Percentiles rank a stretch among this genome's conserved stretches.
These are phyloP conservation scores for Drosophila niveifrons DNA, from an alignment of 2,888 invertebrate species.

Conservation along the genomic window DNA sequence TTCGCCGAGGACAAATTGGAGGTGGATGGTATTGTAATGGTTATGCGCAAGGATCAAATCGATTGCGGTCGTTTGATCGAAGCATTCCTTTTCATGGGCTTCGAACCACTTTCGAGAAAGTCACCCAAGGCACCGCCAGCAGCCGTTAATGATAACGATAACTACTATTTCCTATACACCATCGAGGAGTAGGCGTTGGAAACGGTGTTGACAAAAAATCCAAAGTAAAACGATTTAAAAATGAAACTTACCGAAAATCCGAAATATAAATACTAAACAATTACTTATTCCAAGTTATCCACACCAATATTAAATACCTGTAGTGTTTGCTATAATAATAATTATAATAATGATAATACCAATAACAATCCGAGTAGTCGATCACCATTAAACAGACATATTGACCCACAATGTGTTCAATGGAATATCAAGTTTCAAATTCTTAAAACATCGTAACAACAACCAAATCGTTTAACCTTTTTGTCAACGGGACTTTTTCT, in stretches of 20 bases:
- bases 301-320: conserved; percentile 23
- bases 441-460: conserved; percentile 29
- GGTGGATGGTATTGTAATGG: conserved; percentile 91
- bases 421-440: conserved; percentile 34
- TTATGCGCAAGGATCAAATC: conserved; percentile 92
- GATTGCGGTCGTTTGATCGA: conserved; percentile 95
- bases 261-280: conserved; percentile 3
- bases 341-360: conserved; percentile 11
- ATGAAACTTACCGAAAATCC: conserved; percentile 16
- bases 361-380: conserved; percentile 20
- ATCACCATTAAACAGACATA: conserved; percentile 47
- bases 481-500: conserved; percentile 51
- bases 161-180: conserved; percentile 86
- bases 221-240: conserved; percentile 50
- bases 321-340: conserved; percentile 34
- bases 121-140: conserved; percentile 90
- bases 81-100: conserved; percentile 99
- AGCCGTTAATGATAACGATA: conserved; percentile 87
- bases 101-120: conserved; percentile 93
- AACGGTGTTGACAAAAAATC: conserved; percentile 43
- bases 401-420: conserved; percentile 74
- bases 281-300: conserved; percentile 27
- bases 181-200: conserved; percentile 84
- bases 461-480: conserved; percentile 57
- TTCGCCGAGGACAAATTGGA: conserved; percentile 97